Percentiles rank a stretch among this genome's conserved stretches.
phyloP scores from a whole-genome alignment of 2,797 vertebrate genomes.

The Steatocranus sp. region DNA sequence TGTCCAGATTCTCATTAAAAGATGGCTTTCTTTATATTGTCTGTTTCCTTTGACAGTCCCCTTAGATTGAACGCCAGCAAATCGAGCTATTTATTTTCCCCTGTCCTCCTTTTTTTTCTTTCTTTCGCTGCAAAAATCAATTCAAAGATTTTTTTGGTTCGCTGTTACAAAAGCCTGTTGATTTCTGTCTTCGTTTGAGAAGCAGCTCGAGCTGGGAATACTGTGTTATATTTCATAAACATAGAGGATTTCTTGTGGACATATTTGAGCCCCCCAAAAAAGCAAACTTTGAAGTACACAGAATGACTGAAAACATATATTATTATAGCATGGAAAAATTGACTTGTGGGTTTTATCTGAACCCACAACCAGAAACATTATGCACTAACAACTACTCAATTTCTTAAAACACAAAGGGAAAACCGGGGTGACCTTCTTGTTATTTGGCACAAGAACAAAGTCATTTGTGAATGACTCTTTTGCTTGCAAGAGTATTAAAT shows the following conservation, averaged over 20 bases:
- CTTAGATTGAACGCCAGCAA: conserved; percentile 71
- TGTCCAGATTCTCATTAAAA: conserved; percentile 78
- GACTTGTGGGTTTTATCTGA: conserved; percentile 9
- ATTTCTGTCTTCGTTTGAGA: conserved; percentile 47
- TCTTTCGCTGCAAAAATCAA: conserved; percentile 64
- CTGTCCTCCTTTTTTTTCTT: conserved; percentile 38
- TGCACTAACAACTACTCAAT: conserved; percentile 15
- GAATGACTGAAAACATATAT: background rate
- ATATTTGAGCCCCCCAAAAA: background rate
- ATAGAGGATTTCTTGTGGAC: background rate
- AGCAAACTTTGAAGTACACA: background rate
- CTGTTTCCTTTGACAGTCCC: conserved; percentile 63
- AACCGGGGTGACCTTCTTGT: conserved; percentile 67
- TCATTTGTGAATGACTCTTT: conserved; percentile 67
- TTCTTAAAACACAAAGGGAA: conserved; percentile 49
- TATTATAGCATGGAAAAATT: background rate
- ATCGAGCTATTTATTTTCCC: conserved; percentile 65
- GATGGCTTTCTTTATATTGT: conserved; percentile 69
- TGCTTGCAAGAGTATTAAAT: conserved; percentile 71
- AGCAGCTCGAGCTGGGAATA: conserved; percentile 11
- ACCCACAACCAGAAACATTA: background rate
- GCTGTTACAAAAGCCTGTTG: conserved; percentile 51
- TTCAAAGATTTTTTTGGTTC: conserved; percentile 62
- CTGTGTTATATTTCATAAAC: background rate
- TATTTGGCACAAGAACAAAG: conserved; percentile 70